phyloP scores from a whole-genome alignment of 37 sponge, comb jelly and placozoan species.

The Chondrosia reniformis region DNA sequence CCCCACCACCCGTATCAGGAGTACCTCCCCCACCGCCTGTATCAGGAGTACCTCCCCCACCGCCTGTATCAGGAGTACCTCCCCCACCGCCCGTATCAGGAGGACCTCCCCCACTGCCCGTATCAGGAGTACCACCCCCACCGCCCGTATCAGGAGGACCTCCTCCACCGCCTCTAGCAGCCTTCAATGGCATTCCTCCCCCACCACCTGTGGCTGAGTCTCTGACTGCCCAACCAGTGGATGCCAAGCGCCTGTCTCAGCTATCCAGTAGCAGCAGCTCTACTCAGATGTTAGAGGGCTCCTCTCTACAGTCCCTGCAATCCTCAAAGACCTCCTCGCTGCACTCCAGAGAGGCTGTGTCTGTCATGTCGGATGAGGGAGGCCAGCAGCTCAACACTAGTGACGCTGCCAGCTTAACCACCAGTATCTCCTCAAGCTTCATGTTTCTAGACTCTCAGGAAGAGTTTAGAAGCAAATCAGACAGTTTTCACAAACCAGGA shows the following conservation, averaged over 20 bases:
- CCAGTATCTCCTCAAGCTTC: background rate
- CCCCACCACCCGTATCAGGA: background rate
- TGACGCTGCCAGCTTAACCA: too few relatives aligned
- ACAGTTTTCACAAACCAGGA: too few relatives aligned
- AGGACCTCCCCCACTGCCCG: background rate
- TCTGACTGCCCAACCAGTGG: too few relatives aligned
- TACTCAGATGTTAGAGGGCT: too few relatives aligned
- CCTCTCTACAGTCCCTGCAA: background rate
- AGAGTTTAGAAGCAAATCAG: too few relatives aligned
- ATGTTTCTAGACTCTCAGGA: background rate
- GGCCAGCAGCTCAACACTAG: too few relatives aligned
- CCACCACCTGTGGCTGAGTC: conserved; percentile 36
- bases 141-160: background rate
- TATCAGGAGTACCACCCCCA: conserved; percentile 9
- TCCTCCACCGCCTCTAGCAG: conserved; percentile 25
- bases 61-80: too few relatives aligned
- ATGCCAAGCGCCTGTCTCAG: too few relatives aligned
- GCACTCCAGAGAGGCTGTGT: background rate
- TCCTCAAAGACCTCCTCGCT: background rate
- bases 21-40: conserved; percentile 22
- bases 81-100: conserved; percentile 8
- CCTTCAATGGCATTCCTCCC: conserved; percentile 11
- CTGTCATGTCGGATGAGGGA: too few relatives aligned
- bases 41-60: conserved; percentile 7
- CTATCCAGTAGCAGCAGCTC: too few relatives aligned